Conservation (phyloP, 2,888 invertebrate species). For the Acholoe squamosa region DNA sequence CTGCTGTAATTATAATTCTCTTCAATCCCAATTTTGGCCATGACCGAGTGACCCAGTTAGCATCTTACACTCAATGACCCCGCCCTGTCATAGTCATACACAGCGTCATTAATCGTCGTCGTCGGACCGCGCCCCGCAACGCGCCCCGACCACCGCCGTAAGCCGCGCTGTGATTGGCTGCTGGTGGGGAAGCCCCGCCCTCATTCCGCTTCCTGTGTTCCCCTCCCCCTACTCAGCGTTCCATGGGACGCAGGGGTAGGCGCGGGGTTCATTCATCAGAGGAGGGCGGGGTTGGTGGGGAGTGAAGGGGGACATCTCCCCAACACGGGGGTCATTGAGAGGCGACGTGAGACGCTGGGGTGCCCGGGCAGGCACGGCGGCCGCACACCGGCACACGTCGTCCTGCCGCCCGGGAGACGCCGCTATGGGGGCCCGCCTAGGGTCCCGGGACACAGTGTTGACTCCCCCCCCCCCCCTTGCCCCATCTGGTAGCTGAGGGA, state of each 20-base stretch:
- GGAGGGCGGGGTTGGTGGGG: not conserved
- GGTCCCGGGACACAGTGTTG: no score
- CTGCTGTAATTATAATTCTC: not conserved
- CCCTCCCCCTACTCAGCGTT: not conserved
- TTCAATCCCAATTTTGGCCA: not conserved
- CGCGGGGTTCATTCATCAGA: not conserved
- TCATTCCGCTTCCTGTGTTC: not conserved
- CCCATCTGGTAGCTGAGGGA: no score
- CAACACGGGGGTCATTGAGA: not conserved
- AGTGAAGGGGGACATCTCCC: not conserved
- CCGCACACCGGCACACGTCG: not conserved
- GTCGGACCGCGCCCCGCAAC: not conserved
- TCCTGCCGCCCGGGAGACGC: not conserved
- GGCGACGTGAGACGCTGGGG: not conserved
- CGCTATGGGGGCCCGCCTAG: not conserved
- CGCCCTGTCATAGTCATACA: not conserved
- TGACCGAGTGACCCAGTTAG: conserved; percentile 7
- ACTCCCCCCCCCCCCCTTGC: no score
- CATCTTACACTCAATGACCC: conserved; percentile 18
- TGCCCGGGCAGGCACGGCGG: not conserved
- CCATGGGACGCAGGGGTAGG: not conserved
- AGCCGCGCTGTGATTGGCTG: conserved; percentile 22
- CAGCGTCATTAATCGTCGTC: conserved; percentile 9
- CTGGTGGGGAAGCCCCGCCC: conserved; percentile 10
- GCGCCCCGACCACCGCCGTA: not conserved